phyloP scores from a whole-genome alignment of 2,797 vertebrate genomes.

The Myotis myotis region DNA sequence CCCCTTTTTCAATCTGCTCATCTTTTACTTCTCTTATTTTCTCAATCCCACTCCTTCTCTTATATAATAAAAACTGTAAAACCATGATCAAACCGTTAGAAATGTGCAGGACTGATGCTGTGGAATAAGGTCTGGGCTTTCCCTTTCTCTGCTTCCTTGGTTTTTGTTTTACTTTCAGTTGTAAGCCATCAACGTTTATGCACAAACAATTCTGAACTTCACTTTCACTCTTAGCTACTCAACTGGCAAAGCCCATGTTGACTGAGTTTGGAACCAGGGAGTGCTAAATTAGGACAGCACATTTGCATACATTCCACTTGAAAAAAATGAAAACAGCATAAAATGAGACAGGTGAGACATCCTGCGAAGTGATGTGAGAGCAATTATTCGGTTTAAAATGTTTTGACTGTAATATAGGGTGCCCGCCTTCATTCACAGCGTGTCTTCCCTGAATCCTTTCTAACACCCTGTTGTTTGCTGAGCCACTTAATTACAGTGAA shows the following conservation, averaged over 20 bases:
- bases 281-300: background rate
- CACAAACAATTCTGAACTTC: background rate
- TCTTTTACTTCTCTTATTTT: background rate
- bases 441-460: constrained; percentile 23
- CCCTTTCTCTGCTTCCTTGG: background rate
- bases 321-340: constrained; percentile 21
- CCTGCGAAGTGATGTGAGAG: background rate
- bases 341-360: constrained; percentile 46
- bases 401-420: background rate
- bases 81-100: background rate
- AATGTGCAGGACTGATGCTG: too few relatives aligned
- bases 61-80: background rate
- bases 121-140: background rate
- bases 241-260: background rate
- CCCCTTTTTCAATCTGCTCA: background rate
- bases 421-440: background rate
- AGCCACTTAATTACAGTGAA: constrained; percentile 38
- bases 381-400: constrained; percentile 39
- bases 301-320: background rate
- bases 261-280: background rate
- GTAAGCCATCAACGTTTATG: background rate
- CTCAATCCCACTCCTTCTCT: background rate
- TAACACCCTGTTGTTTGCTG: constrained; percentile 38
- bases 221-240: background rate
- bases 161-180: background rate